These are phyloP conservation scores for Tyrannus savana DNA, from an alignment of 2,113 vertebrate genomes.

Conservation along the genomic window DNA sequence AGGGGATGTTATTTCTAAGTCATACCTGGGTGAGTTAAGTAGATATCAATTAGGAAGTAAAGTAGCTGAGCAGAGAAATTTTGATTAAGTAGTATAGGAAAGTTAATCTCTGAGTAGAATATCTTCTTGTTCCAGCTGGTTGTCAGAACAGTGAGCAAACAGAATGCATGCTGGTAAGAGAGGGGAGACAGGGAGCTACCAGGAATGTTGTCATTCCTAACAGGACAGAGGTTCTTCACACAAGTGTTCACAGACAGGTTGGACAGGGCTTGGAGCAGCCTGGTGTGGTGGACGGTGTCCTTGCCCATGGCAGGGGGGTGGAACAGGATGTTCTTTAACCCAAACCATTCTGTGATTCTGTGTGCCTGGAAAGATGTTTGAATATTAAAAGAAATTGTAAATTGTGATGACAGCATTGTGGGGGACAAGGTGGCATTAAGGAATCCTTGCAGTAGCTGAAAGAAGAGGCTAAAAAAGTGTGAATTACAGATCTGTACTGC, in stretches of 20 bases:
- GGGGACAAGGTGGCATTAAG: neutral
- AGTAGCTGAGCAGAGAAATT: neutral
- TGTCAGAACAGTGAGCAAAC: neutral
- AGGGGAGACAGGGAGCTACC: neutral
- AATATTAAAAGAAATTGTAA: neutral
- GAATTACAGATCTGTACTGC: neutral
- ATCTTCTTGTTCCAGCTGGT: neutral
- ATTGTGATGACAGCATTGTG: neutral
- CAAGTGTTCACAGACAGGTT: neutral
- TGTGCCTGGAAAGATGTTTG: neutral
- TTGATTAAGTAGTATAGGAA: neutral
- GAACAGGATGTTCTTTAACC: fast-evolving
- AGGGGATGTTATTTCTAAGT: neutral
- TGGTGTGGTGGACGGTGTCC: neutral
- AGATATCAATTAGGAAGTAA: fast-evolving
- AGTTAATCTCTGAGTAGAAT: neutral
- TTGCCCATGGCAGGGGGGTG: neutral
- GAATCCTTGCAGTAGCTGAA: neutral
- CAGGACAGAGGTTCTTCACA: neutral
- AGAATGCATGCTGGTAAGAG: neutral
- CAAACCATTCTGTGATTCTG: neutral
- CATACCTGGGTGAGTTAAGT: neutral
- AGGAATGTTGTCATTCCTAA: neutral
- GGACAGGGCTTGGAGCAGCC: neutral
- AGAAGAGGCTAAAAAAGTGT: neutral